Percentiles rank a stretch among this genome's conserved stretches.
Evolutionary conservation across 2,113 vertebrate genomes (phyloP).

Genomic region (Lipotes vexillifer): DNA sequence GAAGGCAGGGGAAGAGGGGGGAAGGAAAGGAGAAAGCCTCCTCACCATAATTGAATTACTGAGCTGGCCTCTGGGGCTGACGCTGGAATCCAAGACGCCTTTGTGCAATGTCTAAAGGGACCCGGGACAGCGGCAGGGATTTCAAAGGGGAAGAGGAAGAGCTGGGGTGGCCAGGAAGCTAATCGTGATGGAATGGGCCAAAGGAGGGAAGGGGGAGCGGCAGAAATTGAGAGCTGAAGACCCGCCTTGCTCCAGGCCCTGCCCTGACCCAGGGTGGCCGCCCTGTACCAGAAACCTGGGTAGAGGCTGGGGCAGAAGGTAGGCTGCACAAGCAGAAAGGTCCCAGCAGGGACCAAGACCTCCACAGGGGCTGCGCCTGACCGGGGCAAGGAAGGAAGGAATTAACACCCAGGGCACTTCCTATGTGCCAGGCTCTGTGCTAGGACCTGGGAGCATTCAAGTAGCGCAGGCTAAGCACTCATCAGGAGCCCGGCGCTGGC

Average conservation of each 20-base stretch:
- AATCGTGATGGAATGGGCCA: constrained; percentile 73
- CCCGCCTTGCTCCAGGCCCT: constrained; percentile 74
- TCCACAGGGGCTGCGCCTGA: constrained; percentile 38
- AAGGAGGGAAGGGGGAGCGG: constrained; percentile 69
- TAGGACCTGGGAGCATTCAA: not conserved
- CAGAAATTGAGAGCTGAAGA: constrained; percentile 80
- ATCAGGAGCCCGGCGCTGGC: fast-evolving
- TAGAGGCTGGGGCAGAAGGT: constrained; percentile 66
- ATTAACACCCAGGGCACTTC: not conserved
- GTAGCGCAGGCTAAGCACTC: fast-evolving
- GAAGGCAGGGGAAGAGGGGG: constrained; percentile 53
- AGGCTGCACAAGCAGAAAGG: constrained; percentile 77
- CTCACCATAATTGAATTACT: constrained; percentile 84
- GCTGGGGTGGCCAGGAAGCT: constrained; percentile 70
- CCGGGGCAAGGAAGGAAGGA: not conserved
- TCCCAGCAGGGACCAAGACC: constrained; percentile 8
- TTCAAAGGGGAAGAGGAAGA: constrained; percentile 83
- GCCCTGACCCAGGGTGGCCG: constrained; percentile 81
- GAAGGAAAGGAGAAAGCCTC: constrained; percentile 79
- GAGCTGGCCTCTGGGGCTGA: constrained; percentile 80
- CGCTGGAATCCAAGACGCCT: constrained; percentile 82
- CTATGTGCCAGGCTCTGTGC: fast-evolving
- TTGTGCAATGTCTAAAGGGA: constrained; percentile 81
- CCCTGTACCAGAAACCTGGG: constrained; percentile 74
- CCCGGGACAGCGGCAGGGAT: constrained; percentile 77